Base-by-base conservation (phyloP, 2,888 invertebrate genomes). In the Nephrocerus scutellatus region DNA sequence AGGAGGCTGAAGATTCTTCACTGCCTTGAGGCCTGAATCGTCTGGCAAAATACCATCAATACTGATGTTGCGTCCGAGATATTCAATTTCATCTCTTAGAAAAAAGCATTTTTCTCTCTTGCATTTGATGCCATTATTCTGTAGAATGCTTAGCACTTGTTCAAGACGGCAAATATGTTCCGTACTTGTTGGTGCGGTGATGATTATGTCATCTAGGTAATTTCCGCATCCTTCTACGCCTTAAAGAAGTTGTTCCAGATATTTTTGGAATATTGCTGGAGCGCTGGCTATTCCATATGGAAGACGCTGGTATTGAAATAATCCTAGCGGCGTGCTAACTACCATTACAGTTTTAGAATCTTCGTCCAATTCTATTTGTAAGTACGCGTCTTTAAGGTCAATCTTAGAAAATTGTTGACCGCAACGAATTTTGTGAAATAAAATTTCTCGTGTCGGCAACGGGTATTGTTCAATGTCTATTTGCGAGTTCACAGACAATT, bases 201-300 rank as follows among this genome's bases (percentile, higher is more conserved):
- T 51, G 41, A 41, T 52, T 28, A 55, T 53, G 36, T 57, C 62
- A 34, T 63, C 59, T 14, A 56, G 41, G 43, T 54, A 62, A 46
- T 48, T 49, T 19, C 44, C 53, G n/a, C 55, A 53, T 7, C 44
- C 51, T 3, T 54, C 47, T 3, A 57, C 43, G 5, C 55, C 60
- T 30, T 42, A 40, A 8, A 67, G 41, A 21, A 62, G 40, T 23
- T 53, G 41, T 43, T 66, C 66, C 22, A 64, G 48, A 12, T 51
- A 49, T 29, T 48, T 36, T 36, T 65, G 63, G 44, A 53, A 45
- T 57, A 64, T 62, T 15, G 39, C 32, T 6, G 56, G 55, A 7
- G 59, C 56, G 12, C 62, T 62, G 5, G 55, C 53, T n/a, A 63
- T 55, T 10, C 65, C 67, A 49, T 55, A 63, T 3, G 60, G 56